Evolutionary conservation across 2,113 vertebrate genomes (phyloP), one percentile per base, ranked within the genome.

Genomic region (Nannospalax galili): DNA sequence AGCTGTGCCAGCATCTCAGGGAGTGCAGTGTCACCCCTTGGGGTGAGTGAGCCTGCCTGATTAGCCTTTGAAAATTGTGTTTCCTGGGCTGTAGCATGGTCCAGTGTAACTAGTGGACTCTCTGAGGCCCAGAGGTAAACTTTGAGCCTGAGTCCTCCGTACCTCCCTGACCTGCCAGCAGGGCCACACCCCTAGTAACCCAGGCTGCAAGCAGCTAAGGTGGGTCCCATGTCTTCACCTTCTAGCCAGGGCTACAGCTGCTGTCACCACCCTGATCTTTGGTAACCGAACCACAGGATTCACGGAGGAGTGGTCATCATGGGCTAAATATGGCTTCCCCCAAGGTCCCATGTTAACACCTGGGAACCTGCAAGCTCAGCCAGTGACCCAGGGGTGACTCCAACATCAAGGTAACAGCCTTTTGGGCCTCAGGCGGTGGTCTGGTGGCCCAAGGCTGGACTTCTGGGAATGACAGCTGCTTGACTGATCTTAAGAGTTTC

Each of bases 171-270:
- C 19, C 37, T 9, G 19, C 84, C 17, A 72, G 12, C 45, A 48
- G 8, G 0, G 0, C 32, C 82, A 5, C 4, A 8, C 17, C 45
- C 32, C 37, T 6, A 19, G n/a, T 24, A 45, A 28, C 65, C 3
- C n/a, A n/a, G n/a, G 7, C 30, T 7, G 42, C 15, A 42, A 22
- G 37, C 48, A 4, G 40, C 79, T 22, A 45, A 45, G 48, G 37
- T 4, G 7, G 19, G 64, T 6, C 15, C 58, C 28, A 32, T 56
- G n/a, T n/a, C n/a, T 10, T 22, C 74, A 15, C 40, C 77, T 70
- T 58, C 40, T 42, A 16, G 10, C 65, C 65, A 80, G 45, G 22
- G 26, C 40, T 14, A 1, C 3, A n/a, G 85, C 52, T 30, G 26
- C 81, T 58, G 14, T 8, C 6, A 3, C 42, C 8, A 40, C 35